Base-by-base conservation (phyloP, 2,797 vertebrate species). In the Poecilia picta region DNA sequence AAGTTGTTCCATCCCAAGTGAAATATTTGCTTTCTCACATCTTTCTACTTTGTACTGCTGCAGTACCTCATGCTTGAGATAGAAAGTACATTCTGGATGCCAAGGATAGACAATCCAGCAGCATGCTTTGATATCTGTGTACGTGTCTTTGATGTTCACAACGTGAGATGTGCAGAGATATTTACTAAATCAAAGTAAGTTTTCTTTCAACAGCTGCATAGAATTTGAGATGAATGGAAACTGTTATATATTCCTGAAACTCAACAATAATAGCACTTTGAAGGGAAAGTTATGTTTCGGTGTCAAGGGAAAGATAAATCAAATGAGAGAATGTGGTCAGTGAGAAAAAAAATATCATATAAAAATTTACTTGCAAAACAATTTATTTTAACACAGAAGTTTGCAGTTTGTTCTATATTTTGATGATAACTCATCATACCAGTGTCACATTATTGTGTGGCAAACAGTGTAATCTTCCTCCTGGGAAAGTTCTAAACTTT, bases 111-210 rank as follows among this genome's bases (percentile, higher is more conserved):
- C 78, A 81, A 91, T 91, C 89, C 91, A 90, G 85, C 78, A 89
- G 79, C 85, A 87, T 20, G 62, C 92, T 94, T 94, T 93, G 92
- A 94, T 93, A 93, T 93, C 87, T 91, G 75, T 83, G 83, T 79
- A 83, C 75, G 57, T 83, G 92, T 82, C 91, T 94, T 95, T 95
- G 91, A 94, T 92, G 93, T 85, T 87, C 86, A 87, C 87, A 90
- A 90, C 89, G 88, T 73, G 88, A 78, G 89, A 92, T 85, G 82
- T 88, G 87, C 85, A 78, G 80, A 91, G 83, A 91, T 93, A 93
- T 93, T 94, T 94, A 92, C 85, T 91, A 94, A 94, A 94, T 94
- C 91, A 91, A 93, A 93, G 86, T 82, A 86, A 86, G 85, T 86
- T 88, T 88, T 91, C 84, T 90, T 85, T 89, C 89, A 91, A 89